phyloP scores from a whole-genome alignment of 2,113 vertebrate species.

The Eublepharis macularius region DNA sequence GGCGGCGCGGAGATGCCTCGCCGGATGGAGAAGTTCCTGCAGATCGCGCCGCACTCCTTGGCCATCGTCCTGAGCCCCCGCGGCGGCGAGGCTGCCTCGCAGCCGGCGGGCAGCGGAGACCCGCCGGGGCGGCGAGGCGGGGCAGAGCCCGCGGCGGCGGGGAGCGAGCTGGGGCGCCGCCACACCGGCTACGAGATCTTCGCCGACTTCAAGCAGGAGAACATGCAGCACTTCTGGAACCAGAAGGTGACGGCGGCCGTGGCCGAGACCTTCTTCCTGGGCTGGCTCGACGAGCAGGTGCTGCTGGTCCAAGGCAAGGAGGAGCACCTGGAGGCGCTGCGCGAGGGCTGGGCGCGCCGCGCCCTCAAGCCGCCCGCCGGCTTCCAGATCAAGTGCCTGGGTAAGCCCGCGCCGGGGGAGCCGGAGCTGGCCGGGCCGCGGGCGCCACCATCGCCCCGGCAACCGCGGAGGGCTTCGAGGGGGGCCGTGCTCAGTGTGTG shows the following conservation, averaged over 20 bases:
- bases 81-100: constrained; percentile 20
- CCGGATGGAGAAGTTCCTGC: constrained; percentile 87
- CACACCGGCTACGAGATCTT: constrained; percentile 95
- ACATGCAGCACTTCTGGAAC: constrained; percentile 94
- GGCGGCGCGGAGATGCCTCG: constrained; percentile 33
- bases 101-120: too few species aligned
- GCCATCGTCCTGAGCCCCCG: constrained; percentile 87
- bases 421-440: constrained; percentile 21
- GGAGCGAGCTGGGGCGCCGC: constrained; percentile 79
- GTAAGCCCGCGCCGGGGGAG: constrained; percentile 69
- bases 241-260: constrained; percentile 88
- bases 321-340: constrained; percentile 92
- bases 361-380: constrained; percentile 90
- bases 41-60: constrained; percentile 94
- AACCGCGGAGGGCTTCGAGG: too few species aligned
- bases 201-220: constrained; percentile 95
- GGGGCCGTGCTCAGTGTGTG: accelerated
- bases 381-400: constrained; percentile 93
- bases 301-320: constrained; percentile 94
- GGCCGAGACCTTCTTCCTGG: constrained; percentile 93
- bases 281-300: constrained; percentile 97
- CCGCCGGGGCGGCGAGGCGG: neutral
- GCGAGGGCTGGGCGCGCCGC: constrained; percentile 92
- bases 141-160: constrained; percentile 51
- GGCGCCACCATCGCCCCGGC: too few species aligned